phyloP scores from a whole-genome alignment of 1,140 invertebrate genomes.

The Drosophila pruinosa region DNA sequence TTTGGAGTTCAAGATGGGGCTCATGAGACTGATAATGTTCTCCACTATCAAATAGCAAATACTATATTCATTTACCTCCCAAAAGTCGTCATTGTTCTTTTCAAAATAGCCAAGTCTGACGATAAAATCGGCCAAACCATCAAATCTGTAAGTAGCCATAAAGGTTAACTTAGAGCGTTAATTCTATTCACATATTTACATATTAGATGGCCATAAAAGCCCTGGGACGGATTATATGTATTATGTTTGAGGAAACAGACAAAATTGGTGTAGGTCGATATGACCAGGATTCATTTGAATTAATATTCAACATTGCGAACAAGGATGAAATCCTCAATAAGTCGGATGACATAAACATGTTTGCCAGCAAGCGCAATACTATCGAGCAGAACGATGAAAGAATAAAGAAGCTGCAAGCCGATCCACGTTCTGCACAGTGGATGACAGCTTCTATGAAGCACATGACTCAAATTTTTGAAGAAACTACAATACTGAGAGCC shows the following conservation, averaged over 20 bases:
- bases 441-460: conserved; percentile 55
- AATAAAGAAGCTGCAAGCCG: conserved; percentile 52
- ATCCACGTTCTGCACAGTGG: conserved; percentile 60
- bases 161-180: neutral
- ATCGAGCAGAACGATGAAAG: conserved; percentile 61
- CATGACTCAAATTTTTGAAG: conserved; percentile 54
- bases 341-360: conserved; percentile 32
- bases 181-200: neutral
- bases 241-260: conserved; percentile 75
- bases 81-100: conserved; percentile 68
- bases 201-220: conserved; percentile 64
- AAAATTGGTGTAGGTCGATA: conserved; percentile 38
- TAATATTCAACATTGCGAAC: conserved; percentile 23
- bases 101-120: conserved; percentile 58
- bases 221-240: conserved; percentile 64
- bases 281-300: conserved; percentile 54
- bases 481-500: conserved; percentile 58
- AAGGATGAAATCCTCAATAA: no score
- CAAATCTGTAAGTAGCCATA: conserved; percentile 57
- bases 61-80: conserved; percentile 72
- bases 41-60: conserved; percentile 76
- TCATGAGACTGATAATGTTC: conserved; percentile 67
- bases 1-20: conserved; percentile 76
- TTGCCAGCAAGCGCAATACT: conserved; percentile 41
- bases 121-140: conserved; percentile 68